These are phyloP conservation scores for Plestiodon gilberti DNA, from an alignment of 2,113 vertebrate genomes.

Conservation along the genomic window DNA sequence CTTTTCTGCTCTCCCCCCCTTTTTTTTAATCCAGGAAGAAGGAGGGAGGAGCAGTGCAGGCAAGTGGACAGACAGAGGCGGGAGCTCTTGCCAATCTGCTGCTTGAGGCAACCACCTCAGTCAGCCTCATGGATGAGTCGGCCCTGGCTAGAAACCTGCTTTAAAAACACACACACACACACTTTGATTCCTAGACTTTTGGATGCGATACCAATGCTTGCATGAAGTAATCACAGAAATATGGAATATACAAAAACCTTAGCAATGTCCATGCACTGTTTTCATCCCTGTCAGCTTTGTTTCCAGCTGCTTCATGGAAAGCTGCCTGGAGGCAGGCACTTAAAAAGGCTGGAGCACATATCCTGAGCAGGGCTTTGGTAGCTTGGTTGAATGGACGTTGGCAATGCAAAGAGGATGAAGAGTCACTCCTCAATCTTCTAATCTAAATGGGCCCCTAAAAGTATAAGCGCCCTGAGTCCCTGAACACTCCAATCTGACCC, in stretches of 20 bases:
- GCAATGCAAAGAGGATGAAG: not conserved
- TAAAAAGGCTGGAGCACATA: not conserved
- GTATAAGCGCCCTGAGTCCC: not conserved
- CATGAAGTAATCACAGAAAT: not conserved
- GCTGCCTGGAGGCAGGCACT: not conserved
- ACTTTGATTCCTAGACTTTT: not conserved
- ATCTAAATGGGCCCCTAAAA: no score
- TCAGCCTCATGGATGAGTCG: no score
- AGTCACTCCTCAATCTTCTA: no score
- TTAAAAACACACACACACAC: not conserved
- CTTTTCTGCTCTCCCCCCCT: no score
- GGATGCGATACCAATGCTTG: not conserved
- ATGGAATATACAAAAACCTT: not conserved
- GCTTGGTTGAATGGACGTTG: not conserved
- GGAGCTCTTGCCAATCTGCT: no score
- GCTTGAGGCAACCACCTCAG: no score
- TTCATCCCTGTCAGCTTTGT: not conserved
- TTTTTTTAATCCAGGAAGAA: no score
- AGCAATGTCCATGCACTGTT: not conserved
- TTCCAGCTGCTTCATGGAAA: slow-evolving; percentile 3
- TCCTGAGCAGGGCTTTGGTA: not conserved
- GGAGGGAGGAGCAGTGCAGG: no score
- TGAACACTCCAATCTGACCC: not conserved
- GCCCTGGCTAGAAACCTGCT: not conserved
- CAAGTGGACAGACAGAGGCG: no score